Conservation (phyloP, 2,888 invertebrate genomes). For the Ariolimax columbianus region DNA sequence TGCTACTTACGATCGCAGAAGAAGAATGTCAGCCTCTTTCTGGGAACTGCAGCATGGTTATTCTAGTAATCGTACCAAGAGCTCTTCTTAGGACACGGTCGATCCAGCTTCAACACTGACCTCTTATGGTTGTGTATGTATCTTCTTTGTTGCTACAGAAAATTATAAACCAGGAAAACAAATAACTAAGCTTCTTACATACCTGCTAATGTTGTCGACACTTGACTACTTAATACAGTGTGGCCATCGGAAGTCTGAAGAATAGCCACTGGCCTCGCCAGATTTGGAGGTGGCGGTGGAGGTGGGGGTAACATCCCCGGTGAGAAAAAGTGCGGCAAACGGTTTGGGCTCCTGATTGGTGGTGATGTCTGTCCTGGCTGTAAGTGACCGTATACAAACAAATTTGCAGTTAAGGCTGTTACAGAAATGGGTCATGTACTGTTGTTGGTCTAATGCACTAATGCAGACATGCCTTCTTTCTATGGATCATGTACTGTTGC, state of each 20-base stretch:
- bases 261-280: conserved; percentile 97
- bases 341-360: conserved; percentile 80
- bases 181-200: background rate
- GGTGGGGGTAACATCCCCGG: conserved; percentile 88
- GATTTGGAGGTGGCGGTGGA: conserved; percentile 89
- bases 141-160: no score
- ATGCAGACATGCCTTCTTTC: no score
- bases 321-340: conserved; percentile 87
- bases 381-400: background rate
- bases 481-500: no score
- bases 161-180: no score
- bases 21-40: no score
- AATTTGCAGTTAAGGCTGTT: background rate
- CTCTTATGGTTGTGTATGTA: no score
- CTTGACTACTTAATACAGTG: conserved; percentile 62
- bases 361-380: conserved; percentile 75
- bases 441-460: background rate
- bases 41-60: no score
- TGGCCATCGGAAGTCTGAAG: conserved; percentile 85
- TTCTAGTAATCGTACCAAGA: no score
- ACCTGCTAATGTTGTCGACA: conserved; percentile 48
- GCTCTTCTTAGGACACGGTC: no score
- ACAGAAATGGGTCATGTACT: background rate
- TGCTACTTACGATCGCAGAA: no score
- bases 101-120: no score